Evolutionary conservation across 1,140 invertebrate species (phyloP), one percentile per base, ranked within the genome.

Genomic region (Tetramorium alpestre): DNA sequence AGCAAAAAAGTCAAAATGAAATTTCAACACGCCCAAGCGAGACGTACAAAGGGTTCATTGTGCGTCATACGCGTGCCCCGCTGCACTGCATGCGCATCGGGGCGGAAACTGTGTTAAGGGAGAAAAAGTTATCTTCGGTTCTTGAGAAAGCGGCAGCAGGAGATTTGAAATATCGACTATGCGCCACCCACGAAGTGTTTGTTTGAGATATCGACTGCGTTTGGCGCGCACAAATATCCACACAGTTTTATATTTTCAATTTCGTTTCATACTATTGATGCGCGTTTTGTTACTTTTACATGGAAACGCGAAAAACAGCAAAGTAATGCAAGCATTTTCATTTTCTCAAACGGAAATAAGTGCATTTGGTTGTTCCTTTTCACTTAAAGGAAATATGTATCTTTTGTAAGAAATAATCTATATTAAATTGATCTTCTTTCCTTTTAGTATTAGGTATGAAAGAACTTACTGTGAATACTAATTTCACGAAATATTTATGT

Each of bases 1-100:
- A 69, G 70, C 88, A 77, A 72, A 86, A 87, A 62, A 77, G 67
- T 85, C 28, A 69, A 78, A 86, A 89, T 78, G 73, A 88, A 86
- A 58, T 86, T 84, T 88, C 56, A 85, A 25, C 80, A 82, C 44
- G 28, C 54, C 77, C n/a, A 62, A 80, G 78, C 58, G 49, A 51
- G 69, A 41, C 64, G 25, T 64, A 81, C 88, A 85, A 85, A 87
- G 78, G 75, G 73, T 60, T 78, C 38, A 70, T 88, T 86, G 88
- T 77, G 80, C 62, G n/a, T 86, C 82, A 44, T 47, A 38, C 51
- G 47, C 77, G 76, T 82, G 85, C 65, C 49, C 75, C 82, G 75
- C 33, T 81, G 75, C 80, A 75, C 70, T 44, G 51, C 28, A 85
- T 54, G 75, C 58, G 25, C 44, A 85, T 54, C 77, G 18, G 33